A percentile compares a stretch with the other conserved stretches of the same genome.
Conservation (phyloP, 2,888 invertebrate genomes). For the Neoitamus cyanurus region DNA sequence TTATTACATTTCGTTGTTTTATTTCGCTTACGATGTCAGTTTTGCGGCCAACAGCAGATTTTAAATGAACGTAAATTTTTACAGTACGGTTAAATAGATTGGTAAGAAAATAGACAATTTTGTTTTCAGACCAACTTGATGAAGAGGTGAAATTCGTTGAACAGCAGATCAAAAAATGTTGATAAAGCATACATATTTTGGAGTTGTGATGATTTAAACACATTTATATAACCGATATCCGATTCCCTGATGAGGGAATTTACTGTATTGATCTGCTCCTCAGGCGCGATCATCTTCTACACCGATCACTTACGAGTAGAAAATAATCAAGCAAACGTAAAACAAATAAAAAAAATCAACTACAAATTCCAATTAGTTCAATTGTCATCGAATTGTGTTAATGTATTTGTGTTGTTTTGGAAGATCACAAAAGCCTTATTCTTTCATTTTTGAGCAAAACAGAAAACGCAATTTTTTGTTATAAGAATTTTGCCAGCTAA, state of each 20-base stretch:
- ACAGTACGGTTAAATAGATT: background rate
- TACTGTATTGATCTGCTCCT: background rate
- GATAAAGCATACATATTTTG: background rate
- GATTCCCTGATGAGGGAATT: background rate
- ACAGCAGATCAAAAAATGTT: background rate
- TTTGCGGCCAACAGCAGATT: background rate
- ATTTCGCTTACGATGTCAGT: background rate
- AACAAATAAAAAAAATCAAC: background rate
- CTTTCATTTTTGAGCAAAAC: background rate
- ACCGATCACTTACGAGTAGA: background rate
- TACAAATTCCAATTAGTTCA: background rate
- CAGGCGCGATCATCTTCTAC: background rate
- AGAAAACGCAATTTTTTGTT: background rate
- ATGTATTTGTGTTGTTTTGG: background rate
- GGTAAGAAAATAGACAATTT: background rate
- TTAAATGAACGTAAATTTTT: background rate
- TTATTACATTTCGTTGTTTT: background rate
- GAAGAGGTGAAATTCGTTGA: background rate
- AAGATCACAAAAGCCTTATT: conserved; percentile 33
- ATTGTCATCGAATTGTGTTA: background rate
- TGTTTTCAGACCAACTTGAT: background rate
- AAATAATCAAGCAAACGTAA: background rate
- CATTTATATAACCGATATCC: background rate
- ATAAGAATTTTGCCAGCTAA: conserved; percentile 36
- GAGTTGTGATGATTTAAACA: background rate